Evolutionary conservation across 2,113 vertebrate species (phyloP).

Genomic region (Serinus canaria): DNA sequence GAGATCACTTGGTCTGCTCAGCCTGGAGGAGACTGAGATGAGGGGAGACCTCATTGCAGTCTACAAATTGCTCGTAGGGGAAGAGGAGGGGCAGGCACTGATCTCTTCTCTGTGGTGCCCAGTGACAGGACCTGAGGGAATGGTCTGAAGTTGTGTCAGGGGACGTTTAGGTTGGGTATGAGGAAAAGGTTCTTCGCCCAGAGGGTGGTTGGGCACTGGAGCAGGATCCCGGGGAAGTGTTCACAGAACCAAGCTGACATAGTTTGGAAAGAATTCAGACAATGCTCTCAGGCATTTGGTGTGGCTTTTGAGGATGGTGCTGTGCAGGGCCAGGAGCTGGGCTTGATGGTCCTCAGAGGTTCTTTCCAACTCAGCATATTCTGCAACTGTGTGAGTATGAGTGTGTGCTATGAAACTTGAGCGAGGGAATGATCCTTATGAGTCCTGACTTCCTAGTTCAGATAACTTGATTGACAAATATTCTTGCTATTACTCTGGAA

Average conservation of each 20-base stretch:
- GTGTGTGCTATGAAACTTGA: not conserved
- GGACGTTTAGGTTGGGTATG: not conserved
- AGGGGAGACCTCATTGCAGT: not conserved
- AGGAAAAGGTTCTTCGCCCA: not conserved
- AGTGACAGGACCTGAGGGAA: not conserved
- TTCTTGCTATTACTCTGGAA: not conserved
- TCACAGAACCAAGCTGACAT: not conserved
- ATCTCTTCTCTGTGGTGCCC: too few species aligned
- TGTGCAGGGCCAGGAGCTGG: not conserved
- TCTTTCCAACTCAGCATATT: not conserved
- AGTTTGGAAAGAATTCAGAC: fast-evolving
- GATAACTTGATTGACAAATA: not conserved
- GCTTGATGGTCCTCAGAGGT: not conserved
- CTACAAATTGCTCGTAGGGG: fast-evolving
- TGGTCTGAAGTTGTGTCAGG: not conserved
- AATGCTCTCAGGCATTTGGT: not conserved
- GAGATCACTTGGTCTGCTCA: not conserved
- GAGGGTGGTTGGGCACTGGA: fast-evolving
- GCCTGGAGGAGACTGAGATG: not conserved
- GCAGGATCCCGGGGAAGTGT: not conserved
- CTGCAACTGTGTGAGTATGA: not conserved
- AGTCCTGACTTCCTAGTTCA: not conserved
- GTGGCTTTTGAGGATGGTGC: not conserved
- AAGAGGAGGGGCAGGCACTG: not conserved
- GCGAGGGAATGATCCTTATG: not conserved